These are phyloP conservation scores for Palythoa heliodiscus DNA, from an alignment of 92 coral and sea anemone species.

Conservation along the genomic window DNA sequence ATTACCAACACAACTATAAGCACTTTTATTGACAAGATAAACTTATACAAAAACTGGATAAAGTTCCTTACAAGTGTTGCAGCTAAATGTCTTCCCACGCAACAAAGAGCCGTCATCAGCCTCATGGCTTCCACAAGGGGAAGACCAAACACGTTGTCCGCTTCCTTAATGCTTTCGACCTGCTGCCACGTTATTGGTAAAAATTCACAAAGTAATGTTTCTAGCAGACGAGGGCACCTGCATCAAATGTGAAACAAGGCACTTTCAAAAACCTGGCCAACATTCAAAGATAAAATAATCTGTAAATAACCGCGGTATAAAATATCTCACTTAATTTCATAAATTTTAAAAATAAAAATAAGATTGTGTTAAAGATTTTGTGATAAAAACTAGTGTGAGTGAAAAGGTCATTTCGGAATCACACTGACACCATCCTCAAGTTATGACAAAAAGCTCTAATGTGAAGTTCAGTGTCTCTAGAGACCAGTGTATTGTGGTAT, in stretches of 20 bases:
- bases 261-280: background rate
- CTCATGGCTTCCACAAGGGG: conserved; percentile 84
- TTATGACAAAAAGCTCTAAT: too few relatives aligned
- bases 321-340: too few relatives aligned
- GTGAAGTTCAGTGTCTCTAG: too few relatives aligned
- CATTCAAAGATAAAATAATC: too few relatives aligned
- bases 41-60: background rate
- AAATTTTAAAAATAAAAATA: too few relatives aligned
- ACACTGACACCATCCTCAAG: background rate
- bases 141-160: conserved; percentile 61
- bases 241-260: background rate
- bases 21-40: background rate
- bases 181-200: conserved; percentile 88
- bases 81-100: conserved; percentile 83
- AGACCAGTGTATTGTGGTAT: too few relatives aligned
- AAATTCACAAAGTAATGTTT: conserved; percentile 73
- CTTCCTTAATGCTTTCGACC: conserved; percentile 40
- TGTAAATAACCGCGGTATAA: too few relatives aligned
- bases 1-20: background rate
- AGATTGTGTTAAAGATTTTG: too few relatives aligned
- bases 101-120: conserved; percentile 72
- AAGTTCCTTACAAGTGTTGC: conserved; percentile 69
- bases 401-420: too few relatives aligned
- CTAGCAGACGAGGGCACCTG: conserved; percentile 90
- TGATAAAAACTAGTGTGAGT: too few relatives aligned